Percentiles rank a stretch among this genome's conserved stretches.
Conservation (phyloP, 2,888 invertebrate species). For the Macrosiphum euphorbiae region DNA sequence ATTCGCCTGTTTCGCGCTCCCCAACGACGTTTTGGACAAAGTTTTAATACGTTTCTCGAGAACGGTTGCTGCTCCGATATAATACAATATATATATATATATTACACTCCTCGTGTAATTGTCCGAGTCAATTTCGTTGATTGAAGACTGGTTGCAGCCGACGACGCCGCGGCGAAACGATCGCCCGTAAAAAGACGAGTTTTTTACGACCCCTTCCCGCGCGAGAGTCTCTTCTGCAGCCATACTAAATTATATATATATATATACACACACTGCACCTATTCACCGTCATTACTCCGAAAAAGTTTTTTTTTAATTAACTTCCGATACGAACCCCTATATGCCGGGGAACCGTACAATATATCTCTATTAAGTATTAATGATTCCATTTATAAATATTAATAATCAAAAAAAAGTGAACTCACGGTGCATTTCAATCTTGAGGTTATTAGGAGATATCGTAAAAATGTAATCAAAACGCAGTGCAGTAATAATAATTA, state of each 20-base stretch:
- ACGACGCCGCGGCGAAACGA: neutral
- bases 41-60: slow-evolving; percentile 45
- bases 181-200: slow-evolving; percentile 55
- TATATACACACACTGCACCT: neutral
- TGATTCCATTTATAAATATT: neutral
- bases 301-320: slow-evolving; percentile 56
- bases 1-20: neutral
- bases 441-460: neutral
- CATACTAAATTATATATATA: neutral
- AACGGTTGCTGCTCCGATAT: neutral
- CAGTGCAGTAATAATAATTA: neutral
- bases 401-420: neutral
- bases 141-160: slow-evolving; percentile 31
- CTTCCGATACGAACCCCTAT: neutral
- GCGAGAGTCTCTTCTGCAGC: neutral
- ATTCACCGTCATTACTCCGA: slow-evolving; percentile 2
- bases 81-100: neutral
- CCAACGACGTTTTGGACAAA: slow-evolving; percentile 1
- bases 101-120: slow-evolving; percentile 9
- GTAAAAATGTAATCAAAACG: neutral
- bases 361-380: neutral
- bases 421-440: neutral
- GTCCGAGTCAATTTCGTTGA: slow-evolving; percentile 59
- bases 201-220: slow-evolving; percentile 44
- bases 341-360: neutral